Evolutionary conservation across 1,140 invertebrate genomes (phyloP).

Genomic region (Megalonaias nervosa): DNA sequence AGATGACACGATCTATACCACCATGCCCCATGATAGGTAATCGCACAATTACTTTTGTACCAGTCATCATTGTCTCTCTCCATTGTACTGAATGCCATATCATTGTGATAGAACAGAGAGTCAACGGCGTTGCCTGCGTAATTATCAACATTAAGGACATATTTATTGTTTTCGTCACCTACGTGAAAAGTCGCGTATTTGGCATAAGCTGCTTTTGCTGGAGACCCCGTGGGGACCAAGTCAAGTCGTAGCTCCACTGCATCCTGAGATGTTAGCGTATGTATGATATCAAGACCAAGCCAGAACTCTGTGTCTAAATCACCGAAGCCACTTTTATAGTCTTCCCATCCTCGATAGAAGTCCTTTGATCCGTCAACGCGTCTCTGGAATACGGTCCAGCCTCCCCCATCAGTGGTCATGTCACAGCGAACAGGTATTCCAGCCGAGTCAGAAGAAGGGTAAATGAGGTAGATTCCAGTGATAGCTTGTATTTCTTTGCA

Average conservation of each 20-base stretch:
- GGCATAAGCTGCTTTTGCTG: background rate
- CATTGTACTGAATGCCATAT: constrained; percentile 17
- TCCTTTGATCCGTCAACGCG: background rate
- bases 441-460: background rate
- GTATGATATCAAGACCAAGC: constrained; percentile 6
- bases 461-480: constrained; percentile 2
- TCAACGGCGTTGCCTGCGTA: constrained; percentile 15
- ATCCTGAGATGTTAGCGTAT: background rate
- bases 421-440: constrained; percentile 1
- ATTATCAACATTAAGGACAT: background rate
- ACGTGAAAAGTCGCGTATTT: constrained; percentile 1
- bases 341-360: constrained; percentile 5
- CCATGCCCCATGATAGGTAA: constrained; percentile 19
- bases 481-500: background rate
- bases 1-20: constrained; percentile 27
- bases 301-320: constrained; percentile 2
- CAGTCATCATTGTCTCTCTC: constrained; percentile 21
- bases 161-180: background rate
- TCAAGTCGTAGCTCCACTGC: constrained; percentile 5
- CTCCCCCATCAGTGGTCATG: background rate
- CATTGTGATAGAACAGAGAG: background rate
- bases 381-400: constrained; percentile 10
- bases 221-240: background rate
- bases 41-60: constrained; percentile 5
- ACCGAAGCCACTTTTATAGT: constrained; percentile 11